phyloP scores from a whole-genome alignment of 1,140 invertebrate species.

The Nasonia giraulti region DNA sequence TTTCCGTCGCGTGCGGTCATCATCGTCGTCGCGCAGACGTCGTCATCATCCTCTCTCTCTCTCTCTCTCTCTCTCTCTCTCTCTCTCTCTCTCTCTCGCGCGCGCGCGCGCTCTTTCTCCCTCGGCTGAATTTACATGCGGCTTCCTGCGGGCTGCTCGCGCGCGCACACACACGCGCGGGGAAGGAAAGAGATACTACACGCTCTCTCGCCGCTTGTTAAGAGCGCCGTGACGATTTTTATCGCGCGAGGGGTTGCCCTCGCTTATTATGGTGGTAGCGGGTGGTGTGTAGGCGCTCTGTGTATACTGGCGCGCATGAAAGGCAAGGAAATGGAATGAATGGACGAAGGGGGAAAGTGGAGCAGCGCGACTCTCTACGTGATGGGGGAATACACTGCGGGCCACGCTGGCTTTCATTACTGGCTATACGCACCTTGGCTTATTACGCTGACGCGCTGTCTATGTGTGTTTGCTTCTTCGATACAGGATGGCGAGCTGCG shows the following conservation, averaged over 20 bases:
- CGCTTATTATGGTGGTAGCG: slow-evolving; percentile 6
- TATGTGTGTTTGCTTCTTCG: not conserved
- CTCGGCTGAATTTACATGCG: slow-evolving; percentile 66
- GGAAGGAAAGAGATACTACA: not conserved
- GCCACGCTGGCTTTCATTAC: no score
- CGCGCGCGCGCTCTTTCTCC: slow-evolving; percentile 30
- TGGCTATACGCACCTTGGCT: no score
- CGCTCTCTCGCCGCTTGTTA: slow-evolving; percentile 50
- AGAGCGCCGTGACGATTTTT: slow-evolving; percentile 68
- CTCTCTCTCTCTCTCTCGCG: slow-evolving; percentile 52
- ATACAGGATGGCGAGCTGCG: not conserved
- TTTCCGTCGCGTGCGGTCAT: slow-evolving; percentile 15
- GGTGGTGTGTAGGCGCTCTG: not conserved
- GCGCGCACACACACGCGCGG: no score
- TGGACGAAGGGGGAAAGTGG: slow-evolving; percentile 23
- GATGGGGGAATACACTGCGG: not conserved
- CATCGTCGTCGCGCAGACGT: not conserved
- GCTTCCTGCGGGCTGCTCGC: slow-evolving; percentile 66
- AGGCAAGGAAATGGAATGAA: slow-evolving; percentile 20
- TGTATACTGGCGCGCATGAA: not conserved
- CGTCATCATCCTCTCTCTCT: slow-evolving; percentile 40
- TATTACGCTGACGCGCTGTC: no score
- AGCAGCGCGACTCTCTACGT: slow-evolving; percentile 14
- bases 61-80: slow-evolving; percentile 39
- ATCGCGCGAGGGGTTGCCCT: slow-evolving; percentile 65